Percentiles rank a stretch among this genome's conserved stretches.
Evolutionary conservation across 1,140 invertebrate species (phyloP).

Genomic region (Drosophila littoralis): DNA sequence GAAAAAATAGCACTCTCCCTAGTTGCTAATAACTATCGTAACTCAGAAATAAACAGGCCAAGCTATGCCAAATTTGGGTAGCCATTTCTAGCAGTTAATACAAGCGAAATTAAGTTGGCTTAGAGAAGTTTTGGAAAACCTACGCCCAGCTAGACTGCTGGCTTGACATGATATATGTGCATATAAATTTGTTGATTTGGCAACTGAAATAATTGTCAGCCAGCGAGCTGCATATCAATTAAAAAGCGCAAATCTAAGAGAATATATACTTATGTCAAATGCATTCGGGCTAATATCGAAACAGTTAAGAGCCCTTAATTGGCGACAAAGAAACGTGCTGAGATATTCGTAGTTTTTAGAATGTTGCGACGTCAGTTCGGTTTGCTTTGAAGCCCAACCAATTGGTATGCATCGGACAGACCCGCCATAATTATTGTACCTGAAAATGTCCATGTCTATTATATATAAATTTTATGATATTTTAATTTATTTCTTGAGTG

Average conservation of each 20-base stretch:
- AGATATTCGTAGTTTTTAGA: neutral
- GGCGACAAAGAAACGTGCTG: constrained; percentile 1
- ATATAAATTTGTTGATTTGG: too few relatives aligned
- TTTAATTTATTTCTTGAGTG: constrained; percentile 67
- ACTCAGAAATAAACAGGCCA: neutral
- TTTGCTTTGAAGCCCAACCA: constrained; percentile 31
- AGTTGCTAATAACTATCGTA: neutral
- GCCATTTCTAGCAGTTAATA: neutral
- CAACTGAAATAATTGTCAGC: too few relatives aligned
- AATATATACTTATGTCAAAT: too few relatives aligned
- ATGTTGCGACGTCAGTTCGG: constrained; percentile 11
- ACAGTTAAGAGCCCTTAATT: constrained; percentile 9
- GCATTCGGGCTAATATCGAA: neutral
- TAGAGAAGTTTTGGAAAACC: neutral
- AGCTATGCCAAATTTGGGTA: neutral
- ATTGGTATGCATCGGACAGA: constrained; percentile 40
- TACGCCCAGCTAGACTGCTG: too few relatives aligned
- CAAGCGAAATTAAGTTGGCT: neutral
- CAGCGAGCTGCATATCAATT: too few relatives aligned
- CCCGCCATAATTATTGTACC: constrained; percentile 39
- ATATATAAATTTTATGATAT: constrained; percentile 61
- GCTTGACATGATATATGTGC: too few relatives aligned
- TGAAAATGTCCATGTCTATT: constrained; percentile 17
- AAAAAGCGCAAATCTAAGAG: too few relatives aligned
- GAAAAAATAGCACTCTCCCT: neutral